Conservation (phyloP, 2,888 invertebrate genomes). For the Rugalucina vietnamica region DNA sequence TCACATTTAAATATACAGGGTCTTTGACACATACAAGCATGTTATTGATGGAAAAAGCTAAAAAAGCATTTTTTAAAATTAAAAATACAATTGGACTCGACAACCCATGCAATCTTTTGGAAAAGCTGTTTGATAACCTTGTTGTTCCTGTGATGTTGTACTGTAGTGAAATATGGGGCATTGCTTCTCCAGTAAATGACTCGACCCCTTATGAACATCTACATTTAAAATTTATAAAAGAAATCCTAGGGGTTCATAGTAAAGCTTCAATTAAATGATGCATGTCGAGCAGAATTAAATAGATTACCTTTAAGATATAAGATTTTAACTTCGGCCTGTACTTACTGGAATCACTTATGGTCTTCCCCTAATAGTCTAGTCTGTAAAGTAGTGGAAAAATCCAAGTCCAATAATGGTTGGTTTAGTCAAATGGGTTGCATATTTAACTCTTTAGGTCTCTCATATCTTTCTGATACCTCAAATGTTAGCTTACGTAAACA, state of each 20-base stretch:
- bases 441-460: no score
- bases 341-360: slow-evolving; percentile 2
- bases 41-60: slow-evolving; percentile 19
- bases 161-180: slow-evolving; percentile 23
- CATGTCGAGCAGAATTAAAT: slow-evolving; percentile 27
- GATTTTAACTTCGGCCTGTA: neutral
- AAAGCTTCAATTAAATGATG: slow-evolving; percentile 39
- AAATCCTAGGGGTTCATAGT: slow-evolving; percentile 38
- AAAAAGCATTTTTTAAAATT: slow-evolving; percentile 23
- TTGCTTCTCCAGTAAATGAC: neutral
- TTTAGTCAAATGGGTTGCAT: no score
- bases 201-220: slow-evolving; percentile 22
- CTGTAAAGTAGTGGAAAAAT: neutral
- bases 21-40: neutral
- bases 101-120: slow-evolving; percentile 31
- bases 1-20: slow-evolving; percentile 12
- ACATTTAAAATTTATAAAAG: slow-evolving; percentile 40
- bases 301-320: slow-evolving; percentile 24
- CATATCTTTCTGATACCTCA: no score
- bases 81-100: slow-evolving; percentile 24
- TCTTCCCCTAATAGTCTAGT: neutral
- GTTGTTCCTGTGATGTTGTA: slow-evolving; percentile 14
- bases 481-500: no score
- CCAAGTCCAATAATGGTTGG: no score
- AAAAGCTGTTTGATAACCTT: slow-evolving; percentile 10